Evolutionary conservation across 2,113 vertebrate species (phyloP).

Genomic region (Tichodroma muraria): DNA sequence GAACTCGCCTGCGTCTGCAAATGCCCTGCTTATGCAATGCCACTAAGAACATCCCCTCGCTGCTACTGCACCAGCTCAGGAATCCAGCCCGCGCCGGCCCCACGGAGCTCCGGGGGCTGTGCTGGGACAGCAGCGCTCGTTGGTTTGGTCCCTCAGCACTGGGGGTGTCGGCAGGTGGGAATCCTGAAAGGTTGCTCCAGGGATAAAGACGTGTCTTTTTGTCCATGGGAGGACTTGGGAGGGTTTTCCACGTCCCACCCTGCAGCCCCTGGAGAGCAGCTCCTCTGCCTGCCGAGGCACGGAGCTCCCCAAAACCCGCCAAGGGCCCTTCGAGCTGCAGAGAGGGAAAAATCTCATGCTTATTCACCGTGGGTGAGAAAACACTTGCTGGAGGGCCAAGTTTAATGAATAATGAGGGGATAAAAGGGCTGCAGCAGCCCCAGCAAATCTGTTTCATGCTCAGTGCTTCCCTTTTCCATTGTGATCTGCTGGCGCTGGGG

Average conservation of each 20-base stretch:
- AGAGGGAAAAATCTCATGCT: neutral
- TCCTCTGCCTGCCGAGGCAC: neutral
- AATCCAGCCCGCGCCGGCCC: neutral
- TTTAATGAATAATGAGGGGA: neutral
- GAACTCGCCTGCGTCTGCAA: slow-evolving; percentile 19
- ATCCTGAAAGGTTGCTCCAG: neutral
- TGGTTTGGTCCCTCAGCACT: accelerated
- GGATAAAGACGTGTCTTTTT: neutral
- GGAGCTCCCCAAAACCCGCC: neutral
- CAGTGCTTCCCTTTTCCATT: neutral
- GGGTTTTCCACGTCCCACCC: neutral
- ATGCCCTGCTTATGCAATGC: slow-evolving; percentile 13
- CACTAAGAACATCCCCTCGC: neutral
- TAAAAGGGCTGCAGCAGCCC: neutral
- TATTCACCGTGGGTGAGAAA: neutral
- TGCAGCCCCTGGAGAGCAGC: neutral
- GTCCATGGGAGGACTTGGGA: neutral
- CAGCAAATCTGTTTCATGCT: neutral
- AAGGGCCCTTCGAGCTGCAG: neutral
- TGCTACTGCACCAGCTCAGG: neutral
- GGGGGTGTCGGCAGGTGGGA: neutral
- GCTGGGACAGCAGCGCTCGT: neutral
- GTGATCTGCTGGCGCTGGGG: neutral
- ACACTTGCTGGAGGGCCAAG: neutral
- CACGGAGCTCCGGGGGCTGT: accelerated